Conservation (phyloP, 2,888 invertebrate species). For the Spilarctia lutea region DNA sequence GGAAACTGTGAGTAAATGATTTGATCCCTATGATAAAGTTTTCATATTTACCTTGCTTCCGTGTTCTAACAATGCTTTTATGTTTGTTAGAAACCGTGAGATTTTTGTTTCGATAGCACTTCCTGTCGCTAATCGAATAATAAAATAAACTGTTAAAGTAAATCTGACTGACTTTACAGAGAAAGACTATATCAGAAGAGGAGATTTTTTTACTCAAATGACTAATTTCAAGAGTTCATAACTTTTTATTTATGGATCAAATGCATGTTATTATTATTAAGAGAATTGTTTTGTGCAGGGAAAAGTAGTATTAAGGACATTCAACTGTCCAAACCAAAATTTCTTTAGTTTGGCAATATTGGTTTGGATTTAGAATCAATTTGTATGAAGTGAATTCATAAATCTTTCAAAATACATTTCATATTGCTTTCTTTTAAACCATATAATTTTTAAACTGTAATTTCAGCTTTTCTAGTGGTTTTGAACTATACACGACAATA, state of each 20-base stretch:
- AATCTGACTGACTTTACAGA: background rate
- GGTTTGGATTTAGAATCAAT: too few relatives aligned
- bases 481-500: conserved; percentile 83
- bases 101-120: background rate
- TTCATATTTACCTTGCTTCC: background rate
- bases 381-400: too few relatives aligned
- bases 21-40: background rate
- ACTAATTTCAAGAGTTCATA: background rate
- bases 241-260: background rate
- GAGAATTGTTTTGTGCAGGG: too few relatives aligned
- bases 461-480: conserved; percentile 62
- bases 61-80: background rate
- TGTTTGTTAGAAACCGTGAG: background rate
- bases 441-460: background rate
- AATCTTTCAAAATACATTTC: background rate
- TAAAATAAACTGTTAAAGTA: background rate
- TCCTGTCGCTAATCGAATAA: background rate
- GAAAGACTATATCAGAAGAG: background rate
- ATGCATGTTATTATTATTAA: too few relatives aligned
- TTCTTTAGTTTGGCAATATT: too few relatives aligned
- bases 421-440: background rate
- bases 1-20: conserved; percentile 25
- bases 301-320: too few relatives aligned
- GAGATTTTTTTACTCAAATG: too few relatives aligned
- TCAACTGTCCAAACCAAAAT: too few relatives aligned